phyloP scores from a whole-genome alignment of 2,888 invertebrate species.

The Drosophila nr. medialis region DNA sequence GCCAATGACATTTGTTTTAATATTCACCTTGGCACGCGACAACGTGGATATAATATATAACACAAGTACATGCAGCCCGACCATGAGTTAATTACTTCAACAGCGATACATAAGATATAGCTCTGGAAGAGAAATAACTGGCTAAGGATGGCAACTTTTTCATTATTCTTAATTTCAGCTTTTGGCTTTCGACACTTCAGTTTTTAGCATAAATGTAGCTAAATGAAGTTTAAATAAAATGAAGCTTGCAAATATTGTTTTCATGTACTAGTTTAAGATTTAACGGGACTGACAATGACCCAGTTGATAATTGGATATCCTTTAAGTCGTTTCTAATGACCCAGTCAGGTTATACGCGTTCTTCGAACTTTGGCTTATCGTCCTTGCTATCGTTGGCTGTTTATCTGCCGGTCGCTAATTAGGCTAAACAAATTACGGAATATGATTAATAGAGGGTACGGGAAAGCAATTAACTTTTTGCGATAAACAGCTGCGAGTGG shows the following conservation, averaged over 20 bases:
- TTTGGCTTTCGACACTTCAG: neutral
- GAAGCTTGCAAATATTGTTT: neutral
- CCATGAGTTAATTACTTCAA: neutral
- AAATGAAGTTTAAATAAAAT: neutral
- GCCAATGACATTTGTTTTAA: slow-evolving; percentile 54
- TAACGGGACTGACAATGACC: neutral
- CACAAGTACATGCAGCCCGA: neutral
- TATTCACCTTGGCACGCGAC: slow-evolving; percentile 32
- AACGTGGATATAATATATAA: neutral
- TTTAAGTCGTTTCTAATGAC: slow-evolving; percentile 16
- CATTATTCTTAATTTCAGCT: neutral
- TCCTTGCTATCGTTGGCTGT: slow-evolving; percentile 8
- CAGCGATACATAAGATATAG: neutral
- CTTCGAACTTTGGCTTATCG: slow-evolving; percentile 26
- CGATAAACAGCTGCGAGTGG: slow-evolving; percentile 52
- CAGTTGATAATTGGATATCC: slow-evolving; percentile 3
- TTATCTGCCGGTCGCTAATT: slow-evolving; percentile 52
- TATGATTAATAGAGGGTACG: slow-evolving; percentile 73
- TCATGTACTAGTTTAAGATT: neutral
- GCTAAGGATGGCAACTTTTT: neutral
- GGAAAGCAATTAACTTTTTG: slow-evolving; percentile 73
- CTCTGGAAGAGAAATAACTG: neutral
- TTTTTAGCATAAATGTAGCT: neutral
- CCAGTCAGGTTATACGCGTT: slow-evolving; percentile 8
- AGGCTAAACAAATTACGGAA: slow-evolving; percentile 76